Percentiles rank a stretch among this genome's conserved stretches.
Evolutionary conservation across 2,888 invertebrate genomes (phyloP).

Genomic region (Lasioglossum morio): DNA sequence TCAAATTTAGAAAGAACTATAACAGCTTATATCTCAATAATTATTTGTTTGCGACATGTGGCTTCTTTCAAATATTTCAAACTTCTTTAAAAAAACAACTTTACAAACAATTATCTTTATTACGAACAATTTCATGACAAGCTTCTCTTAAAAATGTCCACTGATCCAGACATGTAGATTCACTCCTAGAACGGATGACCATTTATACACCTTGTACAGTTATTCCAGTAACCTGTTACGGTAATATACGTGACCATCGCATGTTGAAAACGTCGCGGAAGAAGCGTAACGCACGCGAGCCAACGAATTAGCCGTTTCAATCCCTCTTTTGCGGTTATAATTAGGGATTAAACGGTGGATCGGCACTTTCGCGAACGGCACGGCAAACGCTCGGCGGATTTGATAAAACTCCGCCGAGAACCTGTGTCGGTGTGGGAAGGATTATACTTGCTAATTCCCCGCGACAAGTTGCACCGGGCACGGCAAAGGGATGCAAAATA

Average conservation of each 20-base stretch:
- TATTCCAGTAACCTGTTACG: not conserved
- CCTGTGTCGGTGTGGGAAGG: slow-evolving; percentile 23
- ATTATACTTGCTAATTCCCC: slow-evolving; percentile 57
- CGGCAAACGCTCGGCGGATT: slow-evolving; percentile 21
- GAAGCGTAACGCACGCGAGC: not conserved
- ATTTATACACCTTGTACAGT: not conserved
- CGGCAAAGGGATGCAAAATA: slow-evolving; percentile 60
- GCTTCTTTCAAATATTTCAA: no score
- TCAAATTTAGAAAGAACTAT: no score
- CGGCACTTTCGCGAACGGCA: not conserved
- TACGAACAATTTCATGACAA: no score
- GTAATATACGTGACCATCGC: not conserved
- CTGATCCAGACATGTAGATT: no score
- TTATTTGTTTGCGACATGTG: no score
- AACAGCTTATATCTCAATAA: no score
- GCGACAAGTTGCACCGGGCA: slow-evolving; percentile 35
- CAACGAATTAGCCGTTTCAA: not conserved
- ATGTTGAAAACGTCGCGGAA: not conserved
- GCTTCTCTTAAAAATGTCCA: no score
- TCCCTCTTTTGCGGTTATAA: not conserved
- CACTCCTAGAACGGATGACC: no score
- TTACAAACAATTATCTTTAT: no score
- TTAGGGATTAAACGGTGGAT: not conserved
- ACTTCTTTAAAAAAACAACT: no score
- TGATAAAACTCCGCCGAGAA: slow-evolving; percentile 49